Conservation (phyloP, 2,797 vertebrate species). For the Enteromius mattozi region DNA sequence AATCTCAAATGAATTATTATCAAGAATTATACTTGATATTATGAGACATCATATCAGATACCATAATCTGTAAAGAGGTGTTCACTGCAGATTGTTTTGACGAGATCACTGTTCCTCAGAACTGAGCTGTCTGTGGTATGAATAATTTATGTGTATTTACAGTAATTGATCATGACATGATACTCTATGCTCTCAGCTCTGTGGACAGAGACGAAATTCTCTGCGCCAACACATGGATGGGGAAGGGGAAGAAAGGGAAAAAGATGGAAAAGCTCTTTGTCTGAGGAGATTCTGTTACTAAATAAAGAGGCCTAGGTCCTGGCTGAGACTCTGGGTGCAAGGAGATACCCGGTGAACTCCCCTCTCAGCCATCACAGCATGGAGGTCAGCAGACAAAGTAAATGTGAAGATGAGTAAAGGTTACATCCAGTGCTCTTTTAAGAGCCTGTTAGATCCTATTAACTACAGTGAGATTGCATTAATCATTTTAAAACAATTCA, state of each 20-base stretch:
- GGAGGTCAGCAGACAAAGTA: conserved; percentile 41
- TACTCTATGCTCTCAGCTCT: conserved; percentile 33
- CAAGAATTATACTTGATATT: neutral
- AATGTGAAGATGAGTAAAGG: conserved; percentile 43
- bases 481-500: conserved; percentile 46
- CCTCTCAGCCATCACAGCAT: conserved; percentile 37
- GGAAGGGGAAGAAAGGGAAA: neutral
- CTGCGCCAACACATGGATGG: neutral
- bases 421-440: conserved; percentile 46
- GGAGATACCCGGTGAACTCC: conserved; percentile 16
- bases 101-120: conserved; percentile 40
- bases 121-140: conserved; percentile 43
- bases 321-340: conserved; percentile 11
- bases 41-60: conserved; percentile 4
- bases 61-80: conserved; percentile 9
- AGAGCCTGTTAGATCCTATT: conserved; percentile 52
- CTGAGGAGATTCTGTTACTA: conserved; percentile 22
- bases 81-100: conserved; percentile 36
- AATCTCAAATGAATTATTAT: neutral
- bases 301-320: conserved; percentile 20
- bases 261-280: conserved; percentile 4
- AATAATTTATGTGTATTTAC: conserved; percentile 58
- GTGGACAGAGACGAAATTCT: neutral
- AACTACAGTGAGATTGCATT: conserved; percentile 50
- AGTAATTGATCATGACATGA: conserved; percentile 44